Evolutionary conservation across 2,113 vertebrate species (phyloP), one percentile per base, ranked within the genome.

Genomic region (Crotalus helleri): DNA sequence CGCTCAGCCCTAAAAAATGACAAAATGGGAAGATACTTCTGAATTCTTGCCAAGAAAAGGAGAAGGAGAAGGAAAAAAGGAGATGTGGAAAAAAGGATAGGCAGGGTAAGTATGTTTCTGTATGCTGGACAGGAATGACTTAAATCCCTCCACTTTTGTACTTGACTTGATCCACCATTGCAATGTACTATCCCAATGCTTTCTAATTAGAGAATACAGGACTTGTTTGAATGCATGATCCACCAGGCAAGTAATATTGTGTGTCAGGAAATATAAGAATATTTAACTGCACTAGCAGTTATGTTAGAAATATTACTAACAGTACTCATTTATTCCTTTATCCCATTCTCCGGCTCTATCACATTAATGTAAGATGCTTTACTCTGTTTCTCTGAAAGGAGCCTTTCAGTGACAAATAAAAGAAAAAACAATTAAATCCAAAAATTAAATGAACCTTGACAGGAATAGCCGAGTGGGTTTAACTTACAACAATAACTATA

Each of bases 401-500:
- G 91, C 92, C 92, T 95, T 91, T 93, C 91, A 94, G 54, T 87
- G 95, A 21, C 54, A 93, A 87, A 64, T 89, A 95, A 81, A 97
- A 96, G 94, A 96, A 96, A 23, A 3, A 13, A 26, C 49, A 61
- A 96, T 33, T 24, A 95, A 91, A 95, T 93, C 93, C 94, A 95
- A 96, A 96, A 96, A 96, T 94, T 94, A 97, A 95, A 81, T 95
- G 92, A 53, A 95, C 91, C 94, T 96, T 96, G 86, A 61, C 86
- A 97, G 92, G 94, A 95, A 96, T 54, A 93, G 90, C 97, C 95
- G 54, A 93, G 92, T 95, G 93, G 90, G 93, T 96, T 97, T 96
- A 97, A 96, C 88, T 93, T 96, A 94, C 94, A 94, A 96, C 87
- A 96, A 95, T 93, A 97, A 95, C 95, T 97, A 96, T 91, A 97